Percentiles rank a stretch among this genome's conserved stretches.
These are phyloP conservation scores for Andricus grossulariae DNA, from an alignment of 1,140 invertebrate genomes.

Conservation along the genomic window DNA sequence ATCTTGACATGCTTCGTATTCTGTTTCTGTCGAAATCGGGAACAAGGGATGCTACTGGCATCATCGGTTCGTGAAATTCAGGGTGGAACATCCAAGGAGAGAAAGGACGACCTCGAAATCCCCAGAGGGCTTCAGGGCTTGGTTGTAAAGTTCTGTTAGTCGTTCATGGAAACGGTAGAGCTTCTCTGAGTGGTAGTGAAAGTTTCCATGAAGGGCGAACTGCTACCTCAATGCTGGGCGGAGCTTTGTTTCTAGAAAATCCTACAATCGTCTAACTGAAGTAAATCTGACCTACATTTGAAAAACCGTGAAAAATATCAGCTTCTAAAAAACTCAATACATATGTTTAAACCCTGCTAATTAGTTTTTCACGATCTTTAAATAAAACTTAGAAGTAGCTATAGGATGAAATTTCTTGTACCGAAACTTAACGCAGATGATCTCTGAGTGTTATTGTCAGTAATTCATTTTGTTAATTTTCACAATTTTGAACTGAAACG, in stretches of 20 bases:
- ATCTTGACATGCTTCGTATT: constrained; percentile 45
- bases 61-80: constrained; percentile 29
- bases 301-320: no score
- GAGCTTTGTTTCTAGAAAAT: neutral
- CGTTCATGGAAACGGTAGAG: constrained; percentile 3
- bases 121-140: constrained; percentile 44
- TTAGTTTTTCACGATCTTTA: no score
- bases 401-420: no score
- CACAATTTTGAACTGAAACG: no score
- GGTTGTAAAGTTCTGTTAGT: constrained; percentile 25
- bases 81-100: constrained; percentile 24
- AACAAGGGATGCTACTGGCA: constrained; percentile 53
- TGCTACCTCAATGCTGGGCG: neutral
- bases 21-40: constrained; percentile 53
- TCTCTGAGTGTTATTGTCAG: no score
- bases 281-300: neutral
- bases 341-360: no score
- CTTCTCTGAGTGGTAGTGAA: neutral
- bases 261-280: constrained; percentile 8
- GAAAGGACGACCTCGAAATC: constrained; percentile 33
- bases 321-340: no score
- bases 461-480: no score
- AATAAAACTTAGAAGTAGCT: no score
- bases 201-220: constrained; percentile 17
- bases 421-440: no score